Percentiles rank a stretch among this genome's conserved stretches.
Conservation (phyloP, 2,888 invertebrate species). For the Sepioteuthis lessoniana region DNA sequence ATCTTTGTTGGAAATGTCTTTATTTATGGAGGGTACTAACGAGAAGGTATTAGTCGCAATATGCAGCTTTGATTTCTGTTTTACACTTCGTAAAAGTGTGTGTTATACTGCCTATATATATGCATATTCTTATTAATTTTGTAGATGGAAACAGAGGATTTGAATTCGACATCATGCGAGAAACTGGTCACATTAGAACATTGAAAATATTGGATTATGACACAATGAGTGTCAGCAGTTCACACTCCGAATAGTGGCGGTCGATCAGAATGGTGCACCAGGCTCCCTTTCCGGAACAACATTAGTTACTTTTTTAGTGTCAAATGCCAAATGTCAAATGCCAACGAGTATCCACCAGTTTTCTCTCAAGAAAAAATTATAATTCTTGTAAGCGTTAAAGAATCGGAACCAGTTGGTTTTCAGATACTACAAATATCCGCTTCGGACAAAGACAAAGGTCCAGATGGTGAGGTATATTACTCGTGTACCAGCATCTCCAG, state of each 20-base stretch:
- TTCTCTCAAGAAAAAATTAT: slow-evolving; percentile 51
- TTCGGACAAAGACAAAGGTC: slow-evolving; percentile 56
- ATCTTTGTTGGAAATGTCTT: no score
- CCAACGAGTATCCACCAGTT: slow-evolving; percentile 59
- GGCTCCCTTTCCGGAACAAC: slow-evolving; percentile 49
- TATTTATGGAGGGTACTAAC: no score
- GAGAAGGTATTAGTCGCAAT: no score
- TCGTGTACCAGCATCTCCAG: slow-evolving; percentile 52
- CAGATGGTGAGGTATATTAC: slow-evolving; percentile 58
- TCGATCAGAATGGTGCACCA: slow-evolving; percentile 55
- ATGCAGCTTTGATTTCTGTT: no score
- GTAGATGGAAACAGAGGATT: slow-evolving; percentile 58
- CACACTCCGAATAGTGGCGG: neutral
- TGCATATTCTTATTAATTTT: slow-evolving; percentile 58
- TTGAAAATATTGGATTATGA: slow-evolving; percentile 57
- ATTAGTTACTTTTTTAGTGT: slow-evolving; percentile 53
- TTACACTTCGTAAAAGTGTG: no score
- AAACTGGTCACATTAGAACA: slow-evolving; percentile 60
- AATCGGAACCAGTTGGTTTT: slow-evolving; percentile 54
- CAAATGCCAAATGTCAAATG: slow-evolving; percentile 60
- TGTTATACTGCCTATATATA: no score
- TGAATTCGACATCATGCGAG: slow-evolving; percentile 59
- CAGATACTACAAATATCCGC: slow-evolving; percentile 59
- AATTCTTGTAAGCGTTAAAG: slow-evolving; percentile 54
- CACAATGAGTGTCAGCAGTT: neutral